These are phyloP conservation scores for Austrolebias charrua DNA, from an alignment of 2,797 vertebrate species.

Conservation along the genomic window DNA sequence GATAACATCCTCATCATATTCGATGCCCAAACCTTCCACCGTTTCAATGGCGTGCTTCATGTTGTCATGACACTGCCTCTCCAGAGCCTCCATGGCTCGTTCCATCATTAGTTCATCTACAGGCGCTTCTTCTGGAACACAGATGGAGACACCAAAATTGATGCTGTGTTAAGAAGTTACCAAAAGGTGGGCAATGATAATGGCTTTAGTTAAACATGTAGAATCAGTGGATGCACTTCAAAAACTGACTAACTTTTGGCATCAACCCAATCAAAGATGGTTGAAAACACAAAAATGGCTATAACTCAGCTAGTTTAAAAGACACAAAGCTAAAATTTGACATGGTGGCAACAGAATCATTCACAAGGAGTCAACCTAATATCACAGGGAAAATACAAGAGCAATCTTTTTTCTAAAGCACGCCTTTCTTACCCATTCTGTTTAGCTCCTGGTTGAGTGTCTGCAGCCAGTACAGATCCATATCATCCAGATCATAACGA, in stretches of 20 bases:
- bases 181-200: too few relatives aligned
- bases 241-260: too few relatives aligned
- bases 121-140: conserved; percentile 80
- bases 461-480: conserved; percentile 94
- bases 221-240: too few relatives aligned
- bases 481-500: conserved; percentile 95
- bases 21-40: conserved; percentile 95
- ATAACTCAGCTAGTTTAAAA: too few relatives aligned
- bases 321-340: too few relatives aligned
- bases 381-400: not conserved
- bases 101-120: conserved; percentile 95
- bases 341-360: too few relatives aligned
- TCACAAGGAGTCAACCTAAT: not conserved
- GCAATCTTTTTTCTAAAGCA: not conserved
- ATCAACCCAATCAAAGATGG: too few relatives aligned
- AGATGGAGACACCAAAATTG: not conserved
- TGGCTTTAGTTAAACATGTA: too few relatives aligned
- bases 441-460: conserved; percentile 87
- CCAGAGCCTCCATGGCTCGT: conserved; percentile 90
- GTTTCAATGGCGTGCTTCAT: conserved; percentile 98
- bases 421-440: conserved; percentile 86
- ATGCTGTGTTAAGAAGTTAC: too few relatives aligned
- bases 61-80: conserved; percentile 93
- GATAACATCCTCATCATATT: conserved; percentile 97
- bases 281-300: too few relatives aligned